Percentiles rank a stretch among this genome's conserved stretches.
phyloP scores from a whole-genome alignment of 2,113 vertebrate genomes.

The Mandrillus leucophaeus region DNA sequence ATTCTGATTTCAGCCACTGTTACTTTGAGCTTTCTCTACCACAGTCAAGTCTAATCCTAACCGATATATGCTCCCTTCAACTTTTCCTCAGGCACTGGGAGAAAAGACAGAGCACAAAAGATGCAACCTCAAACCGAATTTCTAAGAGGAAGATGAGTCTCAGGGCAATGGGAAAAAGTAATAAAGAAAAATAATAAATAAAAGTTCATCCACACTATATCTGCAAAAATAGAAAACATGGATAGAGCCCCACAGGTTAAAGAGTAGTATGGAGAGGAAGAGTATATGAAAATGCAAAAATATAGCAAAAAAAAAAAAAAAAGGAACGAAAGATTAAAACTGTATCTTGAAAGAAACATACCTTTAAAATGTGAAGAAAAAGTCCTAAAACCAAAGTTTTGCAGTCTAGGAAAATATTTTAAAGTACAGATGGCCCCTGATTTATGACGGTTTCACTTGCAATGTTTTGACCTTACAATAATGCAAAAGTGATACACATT shows the following conservation, averaged over 20 bases:
- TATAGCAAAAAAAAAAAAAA: neutral
- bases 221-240: neutral
- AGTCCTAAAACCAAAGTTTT: neutral
- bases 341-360: neutral
- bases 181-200: neutral
- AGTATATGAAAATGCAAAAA: neutral
- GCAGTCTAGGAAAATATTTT: neutral
- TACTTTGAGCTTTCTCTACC: neutral
- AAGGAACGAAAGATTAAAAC: neutral
- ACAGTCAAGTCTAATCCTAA: neutral
- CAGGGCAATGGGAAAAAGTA: neutral
- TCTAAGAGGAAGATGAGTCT: neutral
- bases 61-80: neutral
- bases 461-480: no score
- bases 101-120: neutral
- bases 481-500: no score
- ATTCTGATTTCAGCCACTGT: neutral
- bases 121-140: neutral
- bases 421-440: neutral
- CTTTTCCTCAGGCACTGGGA: neutral
- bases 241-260: neutral
- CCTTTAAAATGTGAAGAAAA: neutral
- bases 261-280: neutral
- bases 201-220: neutral
- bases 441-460: no score